phyloP scores from a whole-genome alignment of 2,888 invertebrate species.

The Aphidoletes aphidimyza region DNA sequence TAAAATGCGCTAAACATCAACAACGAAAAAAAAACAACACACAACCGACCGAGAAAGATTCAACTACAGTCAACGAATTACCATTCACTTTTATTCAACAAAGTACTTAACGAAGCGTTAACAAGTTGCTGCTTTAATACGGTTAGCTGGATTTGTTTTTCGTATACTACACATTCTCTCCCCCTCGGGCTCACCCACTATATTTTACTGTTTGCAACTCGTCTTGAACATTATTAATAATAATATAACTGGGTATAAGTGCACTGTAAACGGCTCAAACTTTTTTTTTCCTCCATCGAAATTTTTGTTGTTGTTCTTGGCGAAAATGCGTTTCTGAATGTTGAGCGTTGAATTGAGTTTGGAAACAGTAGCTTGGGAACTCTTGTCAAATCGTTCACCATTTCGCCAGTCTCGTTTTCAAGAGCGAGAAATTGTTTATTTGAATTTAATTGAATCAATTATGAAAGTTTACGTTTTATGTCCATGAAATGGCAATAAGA shows the following conservation, averaged over 20 bases:
- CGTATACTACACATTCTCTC: neutral
- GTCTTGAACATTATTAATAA: conserved; percentile 2
- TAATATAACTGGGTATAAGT: neutral
- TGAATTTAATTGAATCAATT: conserved; percentile 53
- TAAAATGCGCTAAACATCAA: no score
- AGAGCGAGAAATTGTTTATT: conserved; percentile 50
- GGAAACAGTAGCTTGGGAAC: neutral
- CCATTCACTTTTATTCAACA: conserved; percentile 52
- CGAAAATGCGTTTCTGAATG: neutral
- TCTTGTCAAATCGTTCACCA: conserved; percentile 32
- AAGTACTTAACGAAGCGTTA: conserved; percentile 52
- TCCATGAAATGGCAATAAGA: neutral
- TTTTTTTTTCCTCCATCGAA: neutral
- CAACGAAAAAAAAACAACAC: neutral
- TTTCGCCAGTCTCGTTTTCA: no score
- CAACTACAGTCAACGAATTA: conserved; percentile 12
- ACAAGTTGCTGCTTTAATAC: conserved; percentile 43
- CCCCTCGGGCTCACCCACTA: neutral
- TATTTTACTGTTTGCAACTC: neutral
- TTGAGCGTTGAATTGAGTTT: neutral
- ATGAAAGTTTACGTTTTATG: conserved; percentile 48
- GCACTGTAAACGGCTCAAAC: neutral
- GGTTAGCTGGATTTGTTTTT: conserved; percentile 50
- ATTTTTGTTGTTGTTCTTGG: no score
- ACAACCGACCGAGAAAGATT: neutral